Base-by-base conservation (phyloP, 92 coral and sea anemone species). In the Meandrina meandrites region DNA sequence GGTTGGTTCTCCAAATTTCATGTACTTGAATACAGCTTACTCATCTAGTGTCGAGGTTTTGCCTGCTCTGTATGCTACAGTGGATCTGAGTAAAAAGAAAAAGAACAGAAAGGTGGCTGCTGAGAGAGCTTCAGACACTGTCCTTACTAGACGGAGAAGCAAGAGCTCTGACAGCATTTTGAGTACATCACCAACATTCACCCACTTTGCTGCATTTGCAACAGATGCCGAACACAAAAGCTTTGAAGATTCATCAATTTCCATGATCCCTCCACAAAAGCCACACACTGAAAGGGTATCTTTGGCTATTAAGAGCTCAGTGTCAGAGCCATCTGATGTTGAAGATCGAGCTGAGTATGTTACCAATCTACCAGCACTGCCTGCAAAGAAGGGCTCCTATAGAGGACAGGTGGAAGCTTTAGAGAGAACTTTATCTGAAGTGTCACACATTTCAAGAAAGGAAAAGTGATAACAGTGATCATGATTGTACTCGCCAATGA, bases 21-120 rank as follows among this genome's bases (percentile, higher is more conserved):
- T 90, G 72, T 95, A 93, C 74, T 45, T 95, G 67, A 93, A 95
- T 89, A 84, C 91, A n/a, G 92, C 94, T 35, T 83, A 93, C 71
- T 93, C 98, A 3, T 91, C 91, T 27, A 95, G 98, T 67, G 92
- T 95, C 57, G 98, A 95, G 81, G 98, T 95, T 28, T 68, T 95
- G 76, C 96, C 98, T 13, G 84, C 90, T 51, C 70, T 95, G 24
- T 95, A 95, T 79, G 94, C 96, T 32, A 83, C 88, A 36, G 98
- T 95, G 21, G 98, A 95, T 79, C 90, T 89, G 56, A 86, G 92
- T 72, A 95, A 93, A 83, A 95, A 93, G 87, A 91, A 76, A 71
- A 91, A 88, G 79, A 83, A 93, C 47, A 87, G 89, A 28, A 87
- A 79, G 60, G 68, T 35, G 21, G 87, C 85, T 22, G 94, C 87